phyloP scores from a whole-genome alignment of 2,797 vertebrate genomes.

The Babyrousa celebensis region DNA sequence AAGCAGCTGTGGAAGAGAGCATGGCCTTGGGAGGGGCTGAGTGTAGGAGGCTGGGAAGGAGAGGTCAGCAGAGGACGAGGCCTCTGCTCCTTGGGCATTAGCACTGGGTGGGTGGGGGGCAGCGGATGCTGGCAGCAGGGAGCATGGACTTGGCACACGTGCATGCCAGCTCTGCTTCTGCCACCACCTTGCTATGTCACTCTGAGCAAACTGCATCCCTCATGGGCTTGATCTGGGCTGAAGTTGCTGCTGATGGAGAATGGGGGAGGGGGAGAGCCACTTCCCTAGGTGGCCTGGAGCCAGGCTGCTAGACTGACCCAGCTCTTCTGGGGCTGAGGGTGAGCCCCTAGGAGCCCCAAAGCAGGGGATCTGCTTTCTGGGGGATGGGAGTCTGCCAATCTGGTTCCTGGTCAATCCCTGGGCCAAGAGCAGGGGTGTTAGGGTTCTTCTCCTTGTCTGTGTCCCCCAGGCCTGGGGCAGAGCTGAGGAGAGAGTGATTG shows the following conservation, averaged over 20 bases:
- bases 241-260: background rate
- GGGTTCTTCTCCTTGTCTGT: background rate
- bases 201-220: background rate
- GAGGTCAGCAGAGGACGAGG: background rate
- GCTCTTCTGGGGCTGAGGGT: background rate
- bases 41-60: background rate
- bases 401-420: background rate
- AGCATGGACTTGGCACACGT: accelerated
- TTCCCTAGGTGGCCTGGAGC: background rate
- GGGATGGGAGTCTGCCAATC: background rate
- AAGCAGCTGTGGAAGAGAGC: conserved; percentile 90
- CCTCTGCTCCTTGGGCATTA: background rate
- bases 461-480: background rate
- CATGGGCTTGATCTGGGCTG: background rate
- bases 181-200: background rate
- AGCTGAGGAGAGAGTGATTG: background rate
- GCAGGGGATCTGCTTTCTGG: background rate
- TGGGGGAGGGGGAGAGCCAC: background rate
- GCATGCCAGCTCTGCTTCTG: background rate
- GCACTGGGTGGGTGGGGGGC: background rate
- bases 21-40: background rate
- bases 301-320: background rate
- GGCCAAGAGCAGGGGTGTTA: background rate
- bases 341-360: background rate
- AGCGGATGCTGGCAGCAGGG: accelerated